These are phyloP conservation scores for Ectropis grisescens DNA, from an alignment of 1,140 invertebrate genomes.

Conservation along the genomic window DNA sequence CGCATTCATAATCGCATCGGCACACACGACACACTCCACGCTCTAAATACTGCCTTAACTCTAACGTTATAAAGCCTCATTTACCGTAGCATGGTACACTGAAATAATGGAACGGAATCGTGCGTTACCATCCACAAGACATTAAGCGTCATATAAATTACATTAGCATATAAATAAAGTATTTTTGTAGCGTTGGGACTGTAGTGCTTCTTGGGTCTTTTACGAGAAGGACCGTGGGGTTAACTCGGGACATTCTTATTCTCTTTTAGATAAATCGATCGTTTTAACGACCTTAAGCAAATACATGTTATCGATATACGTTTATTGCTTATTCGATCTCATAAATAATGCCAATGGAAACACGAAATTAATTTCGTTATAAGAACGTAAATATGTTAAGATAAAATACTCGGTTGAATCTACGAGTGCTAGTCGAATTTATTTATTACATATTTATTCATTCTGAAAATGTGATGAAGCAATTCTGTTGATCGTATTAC, in stretches of 20 bases:
- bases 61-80: slow-evolving; percentile 24
- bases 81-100: slow-evolving; percentile 13
- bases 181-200: slow-evolving; percentile 55
- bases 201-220: slow-evolving; percentile 42
- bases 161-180: slow-evolving; percentile 71
- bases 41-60: slow-evolving; percentile 39
- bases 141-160: slow-evolving; percentile 70
- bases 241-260: slow-evolving; percentile 59
- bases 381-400: slow-evolving; percentile 25
- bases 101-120: slow-evolving; percentile 60
- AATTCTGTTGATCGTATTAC: too few relatives aligned
- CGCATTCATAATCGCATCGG: slow-evolving; percentile 67
- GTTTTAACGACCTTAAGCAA: slow-evolving; percentile 59
- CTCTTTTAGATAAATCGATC: slow-evolving; percentile 62
- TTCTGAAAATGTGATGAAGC: too few relatives aligned
- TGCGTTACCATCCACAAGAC: slow-evolving; percentile 65
- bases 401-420: slow-evolving; percentile 17
- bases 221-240: slow-evolving; percentile 50
- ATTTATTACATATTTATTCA: slow-evolving; percentile 10
- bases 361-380: slow-evolving; percentile 62
- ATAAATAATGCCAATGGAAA: slow-evolving; percentile 60
- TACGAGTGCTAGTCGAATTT: slow-evolving; percentile 12
- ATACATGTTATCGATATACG: slow-evolving; percentile 60
- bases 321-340: slow-evolving; percentile 62
- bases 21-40: slow-evolving; percentile 37